phyloP scores from a whole-genome alignment of 2,113 vertebrate species.

The Lophochroa leadbeateri region DNA sequence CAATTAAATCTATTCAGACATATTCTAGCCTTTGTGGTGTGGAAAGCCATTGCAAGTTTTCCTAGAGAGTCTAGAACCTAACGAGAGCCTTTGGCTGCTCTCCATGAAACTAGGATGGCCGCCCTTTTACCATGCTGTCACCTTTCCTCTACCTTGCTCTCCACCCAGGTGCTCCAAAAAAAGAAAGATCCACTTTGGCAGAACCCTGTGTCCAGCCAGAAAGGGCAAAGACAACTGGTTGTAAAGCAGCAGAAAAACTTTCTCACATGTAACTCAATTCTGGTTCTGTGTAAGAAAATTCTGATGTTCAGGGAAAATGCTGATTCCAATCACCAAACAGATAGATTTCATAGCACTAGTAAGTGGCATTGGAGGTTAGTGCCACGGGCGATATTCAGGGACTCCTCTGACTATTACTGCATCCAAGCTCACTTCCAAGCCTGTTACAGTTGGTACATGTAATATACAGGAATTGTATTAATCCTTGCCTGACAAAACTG shows the following conservation, averaged over 20 bases:
- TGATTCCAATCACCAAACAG: background rate
- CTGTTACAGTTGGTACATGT: fast-evolving
- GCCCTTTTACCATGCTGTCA: background rate
- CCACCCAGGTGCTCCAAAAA: background rate
- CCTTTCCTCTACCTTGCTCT: background rate
- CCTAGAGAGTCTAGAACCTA: background rate
- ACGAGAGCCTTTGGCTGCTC: background rate
- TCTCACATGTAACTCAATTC: background rate
- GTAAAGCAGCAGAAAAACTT: background rate
- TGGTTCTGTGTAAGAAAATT: background rate
- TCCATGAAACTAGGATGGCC: background rate
- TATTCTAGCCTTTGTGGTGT: background rate
- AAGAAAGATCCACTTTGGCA: background rate
- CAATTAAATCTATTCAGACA: background rate
- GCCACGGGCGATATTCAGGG: background rate
- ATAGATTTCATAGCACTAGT: background rate
- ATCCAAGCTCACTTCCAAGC: background rate
- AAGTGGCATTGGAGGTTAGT: background rate
- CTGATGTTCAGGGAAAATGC: background rate
- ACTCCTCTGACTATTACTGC: background rate
- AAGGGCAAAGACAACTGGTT: background rate
- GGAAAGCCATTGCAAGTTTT: background rate
- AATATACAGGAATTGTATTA: background rate
- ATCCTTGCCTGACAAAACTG: background rate
- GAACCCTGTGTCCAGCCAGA: background rate